Percentiles rank a stretch among this genome's conserved stretches.
Conservation (phyloP, 2,797 vertebrate species). For the Mycteria americana region DNA sequence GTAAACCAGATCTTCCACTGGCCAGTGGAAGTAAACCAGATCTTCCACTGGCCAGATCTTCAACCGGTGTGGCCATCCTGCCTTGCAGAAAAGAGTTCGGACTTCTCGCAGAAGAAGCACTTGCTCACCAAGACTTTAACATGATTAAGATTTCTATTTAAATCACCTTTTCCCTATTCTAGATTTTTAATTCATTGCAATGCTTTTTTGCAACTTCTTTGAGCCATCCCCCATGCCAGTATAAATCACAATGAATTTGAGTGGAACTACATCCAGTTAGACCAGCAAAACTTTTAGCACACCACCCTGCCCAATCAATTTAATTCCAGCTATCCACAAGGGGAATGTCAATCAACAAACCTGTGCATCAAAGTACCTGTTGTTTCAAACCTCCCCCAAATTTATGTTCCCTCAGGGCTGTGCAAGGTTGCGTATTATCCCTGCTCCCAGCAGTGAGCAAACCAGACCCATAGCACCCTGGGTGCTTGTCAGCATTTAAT, state of each 20-base stretch:
- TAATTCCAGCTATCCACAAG: neutral
- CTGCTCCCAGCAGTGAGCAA: neutral
- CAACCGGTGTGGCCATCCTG: neutral
- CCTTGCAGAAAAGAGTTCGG: neutral
- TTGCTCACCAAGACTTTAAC: neutral
- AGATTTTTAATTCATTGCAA: neutral
- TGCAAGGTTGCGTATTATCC: neutral
- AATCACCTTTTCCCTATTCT: neutral
- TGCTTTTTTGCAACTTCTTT: neutral
- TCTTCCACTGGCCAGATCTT: neutral
- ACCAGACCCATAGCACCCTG: neutral
- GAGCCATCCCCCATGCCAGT: neutral
- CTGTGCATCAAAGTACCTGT: neutral
- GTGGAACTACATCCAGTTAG: neutral
- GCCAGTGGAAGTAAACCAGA: neutral
- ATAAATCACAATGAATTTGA: neutral
- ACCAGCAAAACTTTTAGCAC: neutral
- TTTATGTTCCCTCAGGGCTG: neutral
- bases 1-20: neutral
- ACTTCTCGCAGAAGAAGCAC: neutral
- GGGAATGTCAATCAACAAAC: neutral
- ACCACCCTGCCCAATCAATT: neutral
- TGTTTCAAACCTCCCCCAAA: neutral
- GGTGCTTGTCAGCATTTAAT: neutral
- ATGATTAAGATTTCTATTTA: neutral